phyloP scores from a whole-genome alignment of 2,888 invertebrate species.

The Erannis defoliaria region DNA sequence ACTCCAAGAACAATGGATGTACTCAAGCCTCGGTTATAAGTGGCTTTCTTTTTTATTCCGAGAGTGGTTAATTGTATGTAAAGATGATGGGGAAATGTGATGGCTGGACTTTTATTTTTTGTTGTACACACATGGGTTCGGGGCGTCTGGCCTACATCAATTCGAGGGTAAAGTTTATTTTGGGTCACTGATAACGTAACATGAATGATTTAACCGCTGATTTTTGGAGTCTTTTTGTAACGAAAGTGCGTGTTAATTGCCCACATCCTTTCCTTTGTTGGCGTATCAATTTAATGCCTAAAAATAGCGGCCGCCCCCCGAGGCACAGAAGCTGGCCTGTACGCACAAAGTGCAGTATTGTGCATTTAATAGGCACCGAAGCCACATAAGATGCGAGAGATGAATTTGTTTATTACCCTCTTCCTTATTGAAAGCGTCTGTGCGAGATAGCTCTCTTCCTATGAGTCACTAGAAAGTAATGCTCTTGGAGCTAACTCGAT shows the following conservation, averaged over 20 bases:
- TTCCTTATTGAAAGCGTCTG: slow-evolving; percentile 87
- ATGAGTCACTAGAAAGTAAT: slow-evolving; percentile 86
- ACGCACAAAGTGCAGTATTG: slow-evolving; percentile 84
- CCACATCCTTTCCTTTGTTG: slow-evolving; percentile 83
- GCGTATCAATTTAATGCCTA: slow-evolving; percentile 81
- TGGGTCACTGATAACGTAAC: slow-evolving; percentile 56
- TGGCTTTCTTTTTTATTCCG: slow-evolving; percentile 80
- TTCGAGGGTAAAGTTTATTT: slow-evolving; percentile 53
- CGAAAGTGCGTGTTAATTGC: slow-evolving; percentile 82
- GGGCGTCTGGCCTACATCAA: slow-evolving; percentile 66
- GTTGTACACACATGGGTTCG: slow-evolving; percentile 51
- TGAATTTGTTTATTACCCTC: slow-evolving; percentile 86
- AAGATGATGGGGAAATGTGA: slow-evolving; percentile 73
- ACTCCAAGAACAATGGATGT: slow-evolving; percentile 80
- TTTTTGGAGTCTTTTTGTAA: slow-evolving; percentile 60
- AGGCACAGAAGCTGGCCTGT: slow-evolving; percentile 61
- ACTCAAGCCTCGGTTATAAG: slow-evolving; percentile 78
- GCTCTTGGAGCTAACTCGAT: slow-evolving; percentile 79
- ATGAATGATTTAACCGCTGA: slow-evolving; percentile 54
- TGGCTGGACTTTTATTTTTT: slow-evolving; percentile 66
- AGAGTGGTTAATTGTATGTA: slow-evolving; percentile 78
- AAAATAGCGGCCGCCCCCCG: slow-evolving; percentile 80
- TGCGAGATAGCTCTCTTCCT: slow-evolving; percentile 85
- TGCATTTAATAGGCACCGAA: slow-evolving; percentile 82
- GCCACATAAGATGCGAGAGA: slow-evolving; percentile 84